A percentile compares a stretch with the other conserved stretches of the same genome.
phyloP scores from a whole-genome alignment of 2,113 vertebrate genomes.

The Lagopus muta region DNA sequence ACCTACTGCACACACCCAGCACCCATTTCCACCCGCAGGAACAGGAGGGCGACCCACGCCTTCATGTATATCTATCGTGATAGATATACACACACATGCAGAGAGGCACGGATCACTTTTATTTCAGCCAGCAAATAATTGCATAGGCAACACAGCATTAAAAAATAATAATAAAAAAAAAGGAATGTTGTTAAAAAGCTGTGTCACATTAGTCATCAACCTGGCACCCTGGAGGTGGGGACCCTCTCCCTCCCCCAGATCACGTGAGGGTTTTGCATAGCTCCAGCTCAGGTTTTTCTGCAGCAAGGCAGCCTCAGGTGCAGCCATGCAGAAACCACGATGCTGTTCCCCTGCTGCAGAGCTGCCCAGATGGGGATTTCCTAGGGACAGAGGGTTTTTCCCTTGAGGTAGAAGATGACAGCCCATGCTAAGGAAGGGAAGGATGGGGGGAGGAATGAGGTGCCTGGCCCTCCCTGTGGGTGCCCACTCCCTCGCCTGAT shows the following conservation, averaged over 20 bases:
- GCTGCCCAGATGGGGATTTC: neutral
- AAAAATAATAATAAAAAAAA: neutral
- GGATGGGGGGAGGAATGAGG: too few relatives aligned
- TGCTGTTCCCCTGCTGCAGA: neutral
- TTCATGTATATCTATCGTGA: slow-evolving; percentile 51
- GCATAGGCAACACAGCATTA: slow-evolving; percentile 44
- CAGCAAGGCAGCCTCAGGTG: neutral
- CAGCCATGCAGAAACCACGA: neutral
- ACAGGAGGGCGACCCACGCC: neutral
- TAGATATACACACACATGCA: slow-evolving; percentile 59
- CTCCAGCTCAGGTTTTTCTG: neutral
- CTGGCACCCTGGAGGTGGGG: neutral
- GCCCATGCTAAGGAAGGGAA: neutral
- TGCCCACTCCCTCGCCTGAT: neutral
- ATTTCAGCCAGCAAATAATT: slow-evolving; percentile 54
- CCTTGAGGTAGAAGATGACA: slow-evolving; percentile 51
- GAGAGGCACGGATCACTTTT: slow-evolving; percentile 52
- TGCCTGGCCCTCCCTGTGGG: neutral
- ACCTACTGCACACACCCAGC: neutral
- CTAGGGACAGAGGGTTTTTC: neutral
- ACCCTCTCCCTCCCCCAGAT: neutral
- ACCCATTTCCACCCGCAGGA: neutral
- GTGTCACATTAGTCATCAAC: neutral
- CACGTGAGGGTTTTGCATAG: slow-evolving; percentile 28
- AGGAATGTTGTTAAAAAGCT: neutral